phyloP scores from a whole-genome alignment of 1,140 invertebrate genomes.

The Drosophila quadrilineata region DNA sequence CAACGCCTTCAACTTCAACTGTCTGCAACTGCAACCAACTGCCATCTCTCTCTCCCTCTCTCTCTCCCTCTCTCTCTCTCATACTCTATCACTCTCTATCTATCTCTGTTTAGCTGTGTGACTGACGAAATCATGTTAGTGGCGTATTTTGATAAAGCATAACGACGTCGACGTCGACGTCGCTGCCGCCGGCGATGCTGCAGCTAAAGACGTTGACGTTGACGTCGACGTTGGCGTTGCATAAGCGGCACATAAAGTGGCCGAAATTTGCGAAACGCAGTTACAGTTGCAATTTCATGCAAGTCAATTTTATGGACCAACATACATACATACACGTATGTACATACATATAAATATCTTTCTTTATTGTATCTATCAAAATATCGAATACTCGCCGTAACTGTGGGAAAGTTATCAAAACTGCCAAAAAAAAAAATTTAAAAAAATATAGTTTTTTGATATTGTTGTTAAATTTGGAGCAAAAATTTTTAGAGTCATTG shows the following conservation, averaged over 20 bases:
- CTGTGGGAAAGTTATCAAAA: conserved; percentile 39
- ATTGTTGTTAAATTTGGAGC: too few species aligned
- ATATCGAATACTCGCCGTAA: conserved; percentile 18
- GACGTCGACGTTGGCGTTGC: conserved; percentile 42
- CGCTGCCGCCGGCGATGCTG: too few species aligned
- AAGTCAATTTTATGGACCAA: conserved; percentile 53
- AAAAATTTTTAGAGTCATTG: background rate
- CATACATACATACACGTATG: background rate
- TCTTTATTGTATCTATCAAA: too few species aligned
- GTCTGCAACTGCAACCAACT: background rate
- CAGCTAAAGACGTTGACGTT: background rate
- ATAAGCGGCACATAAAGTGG: conserved; percentile 63
- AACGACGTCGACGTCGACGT: conserved; percentile 38
- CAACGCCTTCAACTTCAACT: background rate
- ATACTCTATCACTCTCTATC: background rate
- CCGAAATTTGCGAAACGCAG: conserved; percentile 74
- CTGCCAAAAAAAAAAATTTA: too few species aligned
- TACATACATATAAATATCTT: too few species aligned
- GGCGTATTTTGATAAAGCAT: conserved; percentile 64
- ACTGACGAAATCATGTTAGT: conserved; percentile 35
- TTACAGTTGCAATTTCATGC: conserved; percentile 72
- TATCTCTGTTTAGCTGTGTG: background rate
- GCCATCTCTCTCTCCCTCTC: background rate
- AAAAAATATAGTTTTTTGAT: too few species aligned
- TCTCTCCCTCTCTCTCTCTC: background rate